Conservation (phyloP, 2,797 vertebrate genomes). For the Danio choprae region DNA sequence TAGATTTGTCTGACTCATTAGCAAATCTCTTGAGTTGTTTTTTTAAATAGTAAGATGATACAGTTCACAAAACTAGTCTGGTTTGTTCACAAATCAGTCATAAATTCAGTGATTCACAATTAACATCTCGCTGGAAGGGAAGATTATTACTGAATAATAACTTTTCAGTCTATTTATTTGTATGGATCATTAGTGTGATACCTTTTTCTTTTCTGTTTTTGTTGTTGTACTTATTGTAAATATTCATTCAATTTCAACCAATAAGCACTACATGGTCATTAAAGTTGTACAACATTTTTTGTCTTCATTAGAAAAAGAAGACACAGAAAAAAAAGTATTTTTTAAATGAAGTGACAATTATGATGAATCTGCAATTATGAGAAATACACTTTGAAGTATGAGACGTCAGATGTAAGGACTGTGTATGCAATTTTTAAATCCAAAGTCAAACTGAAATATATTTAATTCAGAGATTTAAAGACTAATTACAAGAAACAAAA, state of each 20-base stretch:
- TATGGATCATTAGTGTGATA: not conserved
- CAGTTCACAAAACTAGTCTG: not conserved
- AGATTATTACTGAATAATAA: not conserved
- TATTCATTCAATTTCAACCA: not conserved
- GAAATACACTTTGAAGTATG: too few relatives aligned
- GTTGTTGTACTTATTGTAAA: too few relatives aligned
- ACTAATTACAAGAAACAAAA: too few relatives aligned
- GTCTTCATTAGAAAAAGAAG: too few relatives aligned
- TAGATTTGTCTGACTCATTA: not conserved
- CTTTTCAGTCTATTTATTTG: not conserved
- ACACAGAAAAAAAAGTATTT: too few relatives aligned
- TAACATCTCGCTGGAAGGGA: not conserved
- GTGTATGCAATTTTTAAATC: too few relatives aligned
- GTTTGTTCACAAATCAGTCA: not conserved
- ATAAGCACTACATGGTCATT: not conserved
- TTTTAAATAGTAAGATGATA: not conserved
- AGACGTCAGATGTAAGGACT: too few relatives aligned
- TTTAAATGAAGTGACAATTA: too few relatives aligned
- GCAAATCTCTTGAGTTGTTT: not conserved
- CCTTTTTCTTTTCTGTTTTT: not conserved
- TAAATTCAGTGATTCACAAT: not conserved
- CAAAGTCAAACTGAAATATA: too few relatives aligned
- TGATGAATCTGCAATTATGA: too few relatives aligned
- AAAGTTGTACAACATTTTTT: too few relatives aligned
- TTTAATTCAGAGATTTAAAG: too few relatives aligned